These are phyloP conservation scores for Gadopsis marmoratus DNA, from an alignment of 2,797 vertebrate species.

Conservation along the genomic window DNA sequence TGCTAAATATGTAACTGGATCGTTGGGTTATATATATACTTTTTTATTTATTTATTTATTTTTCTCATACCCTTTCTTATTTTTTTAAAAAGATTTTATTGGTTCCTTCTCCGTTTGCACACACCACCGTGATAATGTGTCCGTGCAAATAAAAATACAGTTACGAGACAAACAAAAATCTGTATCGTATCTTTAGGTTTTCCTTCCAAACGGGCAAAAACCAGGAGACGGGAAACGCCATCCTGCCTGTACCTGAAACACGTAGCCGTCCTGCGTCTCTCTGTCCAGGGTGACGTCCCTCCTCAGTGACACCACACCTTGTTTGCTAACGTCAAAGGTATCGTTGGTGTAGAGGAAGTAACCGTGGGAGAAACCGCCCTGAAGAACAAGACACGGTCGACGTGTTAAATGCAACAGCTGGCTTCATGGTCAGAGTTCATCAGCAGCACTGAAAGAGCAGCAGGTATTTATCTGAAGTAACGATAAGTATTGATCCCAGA, in stretches of 20 bases:
- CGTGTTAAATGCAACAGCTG: rapidly evolving
- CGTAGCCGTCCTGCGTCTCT: constrained; percentile 79
- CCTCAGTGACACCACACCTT: constrained; percentile 81
- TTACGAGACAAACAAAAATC: too few relatives aligned
- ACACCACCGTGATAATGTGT: too few relatives aligned
- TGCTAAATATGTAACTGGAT: too few relatives aligned
- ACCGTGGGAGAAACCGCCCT: constrained; percentile 86
- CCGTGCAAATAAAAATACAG: too few relatives aligned
- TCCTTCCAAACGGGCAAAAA: not conserved
- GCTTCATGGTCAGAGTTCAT: not conserved
- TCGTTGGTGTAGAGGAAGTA: constrained; percentile 77
- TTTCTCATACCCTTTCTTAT: too few relatives aligned
- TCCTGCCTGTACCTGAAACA: constrained; percentile 77
- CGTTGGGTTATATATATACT: too few relatives aligned
- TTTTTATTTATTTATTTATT: too few relatives aligned
- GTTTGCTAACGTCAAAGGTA: constrained; percentile 79
- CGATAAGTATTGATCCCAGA: not conserved
- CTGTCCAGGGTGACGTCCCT: constrained; percentile 82
- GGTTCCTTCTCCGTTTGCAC: too few relatives aligned
- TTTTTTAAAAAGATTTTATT: too few relatives aligned
- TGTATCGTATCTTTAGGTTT: too few relatives aligned
- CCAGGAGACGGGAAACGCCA: too few relatives aligned
- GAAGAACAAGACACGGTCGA: constrained; percentile 32
- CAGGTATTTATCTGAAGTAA: not conserved
- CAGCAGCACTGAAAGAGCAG: not conserved